Base-by-base conservation (phyloP, 2,113 vertebrate species). In the Cinclus mexicanus region DNA sequence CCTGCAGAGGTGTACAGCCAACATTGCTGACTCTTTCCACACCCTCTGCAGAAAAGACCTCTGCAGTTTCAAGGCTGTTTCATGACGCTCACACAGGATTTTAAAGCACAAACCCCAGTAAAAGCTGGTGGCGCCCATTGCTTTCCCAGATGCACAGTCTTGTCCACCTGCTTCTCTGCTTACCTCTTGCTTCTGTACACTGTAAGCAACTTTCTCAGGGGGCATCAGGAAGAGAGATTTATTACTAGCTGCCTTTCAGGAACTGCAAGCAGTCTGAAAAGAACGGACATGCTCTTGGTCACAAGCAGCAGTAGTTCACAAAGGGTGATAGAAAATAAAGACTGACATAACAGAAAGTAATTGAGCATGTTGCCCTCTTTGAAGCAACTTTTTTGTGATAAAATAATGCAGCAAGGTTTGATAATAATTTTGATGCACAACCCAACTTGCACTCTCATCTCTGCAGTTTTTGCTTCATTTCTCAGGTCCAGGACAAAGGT, bases 71-170 rank as follows among this genome's bases (percentile, higher is more conserved):
- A 35, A 59, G 35, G 44, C 17, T 59, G 21, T 44, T 37, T 37
- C 17, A 31, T 11, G 22, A 42, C 59, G 25, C 31, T 21, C 44
- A 31, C 25, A 50, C 20, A 37, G 61, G 61, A 57, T 35, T 67
- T 76, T 25, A 25, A 61, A 67, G 13, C 4, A 11, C 35, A 35
- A 57, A 42, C 29, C 60, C 60, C 60, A 67, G 29, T 6, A 13
- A 50, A 42, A 42, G 52, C 16, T 67, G 35, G 25, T 35, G 17
- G 25, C 57, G 11, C 21, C 25, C 35, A 20, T 25, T 31, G 60
- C 44, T 68, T 42, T 21, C 31, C 26, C 25, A 33, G 31, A 12
- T 0, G 0, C 31, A 9, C 31, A 59, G 44, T 11, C 25, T 10
- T 22, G 29, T 15, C n/a, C n/a, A 41, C 28, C n/a, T 56, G 31